Conservation (phyloP, 2,113 vertebrate genomes). For the Nipponia nippon region DNA sequence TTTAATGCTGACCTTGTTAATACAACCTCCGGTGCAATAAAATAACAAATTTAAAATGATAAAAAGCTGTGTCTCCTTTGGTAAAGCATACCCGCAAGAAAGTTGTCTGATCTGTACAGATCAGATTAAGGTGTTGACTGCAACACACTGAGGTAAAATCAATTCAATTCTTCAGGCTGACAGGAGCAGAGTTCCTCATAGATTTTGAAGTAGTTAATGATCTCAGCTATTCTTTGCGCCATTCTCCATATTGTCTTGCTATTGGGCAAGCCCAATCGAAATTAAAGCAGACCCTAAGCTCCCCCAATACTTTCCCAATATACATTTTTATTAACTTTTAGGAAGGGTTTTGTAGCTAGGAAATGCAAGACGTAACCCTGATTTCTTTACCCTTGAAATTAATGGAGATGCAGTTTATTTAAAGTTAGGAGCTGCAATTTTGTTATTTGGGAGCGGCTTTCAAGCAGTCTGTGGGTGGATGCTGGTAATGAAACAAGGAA, state of each 20-base stretch:
- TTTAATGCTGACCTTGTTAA: not conserved
- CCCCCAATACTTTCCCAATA: not conserved
- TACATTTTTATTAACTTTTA: constrained; percentile 6
- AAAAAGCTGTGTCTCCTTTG: not conserved
- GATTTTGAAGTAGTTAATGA: not conserved
- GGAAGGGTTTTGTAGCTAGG: not conserved
- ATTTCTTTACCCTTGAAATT: constrained; percentile 6
- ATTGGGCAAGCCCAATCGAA: not conserved
- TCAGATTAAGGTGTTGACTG: not conserved
- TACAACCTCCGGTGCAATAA: not conserved
- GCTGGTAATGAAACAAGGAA: constrained; percentile 50
- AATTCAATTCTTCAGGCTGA: not conserved
- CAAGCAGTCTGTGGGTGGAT: constrained; percentile 1
- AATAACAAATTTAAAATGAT: not conserved
- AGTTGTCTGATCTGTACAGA: not conserved
- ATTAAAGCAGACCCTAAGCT: not conserved
- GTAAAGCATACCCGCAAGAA: not conserved
- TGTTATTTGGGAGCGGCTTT: constrained; percentile 21
- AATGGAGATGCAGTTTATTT: constrained; percentile 42
- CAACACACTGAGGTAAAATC: not conserved
- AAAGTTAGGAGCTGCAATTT: constrained; percentile 36
- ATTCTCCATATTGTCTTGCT: not conserved
- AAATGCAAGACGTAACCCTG: not conserved
- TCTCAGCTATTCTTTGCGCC: not conserved
- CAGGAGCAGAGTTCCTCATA: not conserved